Base-by-base conservation (phyloP, 1,140 invertebrate genomes). In the Rhopalosiphum padi region DNA sequence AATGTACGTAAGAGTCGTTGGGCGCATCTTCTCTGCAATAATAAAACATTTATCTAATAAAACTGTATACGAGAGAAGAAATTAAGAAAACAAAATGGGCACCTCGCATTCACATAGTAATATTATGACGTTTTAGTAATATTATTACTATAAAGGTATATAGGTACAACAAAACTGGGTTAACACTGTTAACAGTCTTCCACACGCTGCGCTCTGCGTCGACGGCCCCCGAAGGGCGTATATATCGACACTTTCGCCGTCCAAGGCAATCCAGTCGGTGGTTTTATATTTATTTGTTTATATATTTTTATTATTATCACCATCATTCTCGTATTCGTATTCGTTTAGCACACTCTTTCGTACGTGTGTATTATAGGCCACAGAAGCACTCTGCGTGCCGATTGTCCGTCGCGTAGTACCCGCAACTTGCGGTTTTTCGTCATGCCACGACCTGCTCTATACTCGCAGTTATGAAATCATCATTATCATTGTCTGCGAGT, bases 251-350 rank as follows among this genome's bases (percentile, higher is more conserved):
- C 82, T 93, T 86, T 93, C 91, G 91, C 91, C 48, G 35, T 93
- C 91, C 91, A 93, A 93, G 91, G 91, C 91, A 86, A 93, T 93
- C 91, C 91, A 35, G 91, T 93, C 91, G 35, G 77, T 43, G 77
- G 82, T 85, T 53, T 91, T 68, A 68, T 91, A 21, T 82, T 46
- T 91, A 23, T 82, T 82, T 35, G 37, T 82, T 35, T 35, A 35
- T 82, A 51, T 82, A 82, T 82, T 82, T 37, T 82, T 37, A 82
- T 82, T 82, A 43, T 86, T 83, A 37, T 83, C 35, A 41, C 35
- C 41, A 86, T 30, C 41, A 30, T 86, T 85, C 35, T 37, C 21
- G 30, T 60, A 18, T 68, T 68, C 60, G 30, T 68, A n/a, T 68
- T n/a, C 30, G 60, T 68, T 68, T 68, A 15, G 60, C 9, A 22